Percentiles rank a stretch among this genome's conserved stretches.
Evolutionary conservation across 2,797 vertebrate genomes (phyloP).

Genomic region (Hirundo rustica): DNA sequence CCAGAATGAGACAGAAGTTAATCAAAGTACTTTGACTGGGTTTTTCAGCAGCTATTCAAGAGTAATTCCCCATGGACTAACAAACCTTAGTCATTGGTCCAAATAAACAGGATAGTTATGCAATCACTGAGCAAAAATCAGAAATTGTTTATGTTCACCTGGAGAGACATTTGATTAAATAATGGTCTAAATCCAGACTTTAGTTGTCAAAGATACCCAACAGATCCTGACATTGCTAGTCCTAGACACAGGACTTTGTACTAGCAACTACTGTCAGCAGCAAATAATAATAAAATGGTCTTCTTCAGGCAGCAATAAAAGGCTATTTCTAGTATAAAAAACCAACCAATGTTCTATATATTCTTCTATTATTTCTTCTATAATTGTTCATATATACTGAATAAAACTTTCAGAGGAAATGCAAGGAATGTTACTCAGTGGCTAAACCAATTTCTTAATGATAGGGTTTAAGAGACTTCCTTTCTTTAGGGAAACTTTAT

Average conservation of each 20-base stretch:
- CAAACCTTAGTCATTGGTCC: background rate
- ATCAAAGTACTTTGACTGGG: background rate
- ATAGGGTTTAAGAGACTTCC: background rate
- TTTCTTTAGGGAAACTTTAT: background rate
- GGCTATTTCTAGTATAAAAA: background rate
- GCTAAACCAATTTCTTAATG: background rate
- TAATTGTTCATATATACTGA: background rate
- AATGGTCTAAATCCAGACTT: background rate
- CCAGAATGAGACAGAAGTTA: background rate
- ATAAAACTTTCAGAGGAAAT: background rate
- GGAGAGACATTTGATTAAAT: conserved; percentile 10
- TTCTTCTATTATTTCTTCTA: background rate
- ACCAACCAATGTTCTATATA: background rate
- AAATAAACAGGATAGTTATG: background rate
- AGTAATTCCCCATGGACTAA: background rate
- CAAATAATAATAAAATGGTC: background rate
- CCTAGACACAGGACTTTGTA: background rate
- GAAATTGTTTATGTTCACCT: background rate
- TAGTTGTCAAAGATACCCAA: background rate
- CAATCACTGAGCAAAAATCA: background rate
- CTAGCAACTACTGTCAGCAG: background rate
- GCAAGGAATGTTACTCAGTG: background rate
- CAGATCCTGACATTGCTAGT: background rate
- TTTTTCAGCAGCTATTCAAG: background rate
- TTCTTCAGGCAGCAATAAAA: background rate